Evolutionary conservation across 2,113 vertebrate species (phyloP).

Genomic region (Neopipo cinnamomea): DNA sequence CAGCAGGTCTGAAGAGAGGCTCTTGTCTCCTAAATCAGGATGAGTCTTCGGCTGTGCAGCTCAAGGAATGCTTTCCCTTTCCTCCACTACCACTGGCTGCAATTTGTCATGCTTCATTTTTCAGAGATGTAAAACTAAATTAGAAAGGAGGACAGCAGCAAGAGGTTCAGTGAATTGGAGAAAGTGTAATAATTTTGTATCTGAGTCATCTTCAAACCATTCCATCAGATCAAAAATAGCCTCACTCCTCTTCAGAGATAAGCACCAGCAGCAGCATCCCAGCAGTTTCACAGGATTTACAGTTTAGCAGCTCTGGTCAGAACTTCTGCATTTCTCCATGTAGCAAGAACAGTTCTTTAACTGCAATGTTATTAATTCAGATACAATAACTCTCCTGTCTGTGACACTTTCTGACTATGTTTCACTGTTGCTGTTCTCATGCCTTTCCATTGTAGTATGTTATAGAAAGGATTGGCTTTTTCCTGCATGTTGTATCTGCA

Average conservation of each 20-base stretch:
- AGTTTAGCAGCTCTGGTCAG: not conserved
- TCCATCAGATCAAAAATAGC: not conserved
- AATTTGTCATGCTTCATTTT: not conserved
- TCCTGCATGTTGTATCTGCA: not conserved
- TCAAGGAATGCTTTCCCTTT: not conserved
- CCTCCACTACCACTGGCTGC: not conserved
- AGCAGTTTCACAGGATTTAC: not conserved
- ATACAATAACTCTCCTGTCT: not conserved
- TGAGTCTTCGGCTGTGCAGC: not conserved
- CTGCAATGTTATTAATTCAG: not conserved
- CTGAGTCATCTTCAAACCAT: not conserved
- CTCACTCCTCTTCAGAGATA: not conserved
- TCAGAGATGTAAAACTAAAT: not conserved
- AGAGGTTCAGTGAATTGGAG: not conserved
- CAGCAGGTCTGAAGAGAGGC: not conserved
- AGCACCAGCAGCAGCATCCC: not conserved
- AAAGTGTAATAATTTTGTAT: not conserved
- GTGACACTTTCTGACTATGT: not conserved
- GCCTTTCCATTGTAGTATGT: not conserved
- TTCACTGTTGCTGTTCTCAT: not conserved
- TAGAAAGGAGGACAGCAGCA: not conserved
- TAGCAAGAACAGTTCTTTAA: not conserved
- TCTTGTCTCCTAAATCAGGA: not conserved
- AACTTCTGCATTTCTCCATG: not conserved
- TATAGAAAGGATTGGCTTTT: not conserved